Conservation (phyloP, 2,888 invertebrate species). For the Alloscopus bannaensis region DNA sequence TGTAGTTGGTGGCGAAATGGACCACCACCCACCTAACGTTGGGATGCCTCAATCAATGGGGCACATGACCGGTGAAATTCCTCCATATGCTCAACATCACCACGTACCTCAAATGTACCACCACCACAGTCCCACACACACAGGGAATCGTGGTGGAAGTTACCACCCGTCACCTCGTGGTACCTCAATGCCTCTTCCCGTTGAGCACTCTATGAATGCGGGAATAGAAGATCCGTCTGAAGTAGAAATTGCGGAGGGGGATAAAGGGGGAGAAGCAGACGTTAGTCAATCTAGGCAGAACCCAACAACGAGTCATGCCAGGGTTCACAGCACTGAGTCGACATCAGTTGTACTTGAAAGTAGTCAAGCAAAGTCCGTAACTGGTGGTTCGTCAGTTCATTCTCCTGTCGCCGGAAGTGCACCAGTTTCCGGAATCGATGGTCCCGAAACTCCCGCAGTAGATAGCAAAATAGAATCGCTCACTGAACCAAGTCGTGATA, state of each 20-base stretch:
- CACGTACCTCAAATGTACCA: conserved; percentile 52
- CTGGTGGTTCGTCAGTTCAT: conserved; percentile 7
- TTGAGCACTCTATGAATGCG: conserved; percentile 23
- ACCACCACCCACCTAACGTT: conserved; percentile 58
- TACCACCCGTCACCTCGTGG: conserved; percentile 47
- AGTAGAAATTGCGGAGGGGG: not conserved
- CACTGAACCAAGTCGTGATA: conserved; percentile 63
- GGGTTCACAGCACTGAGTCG: conserved; percentile 17
- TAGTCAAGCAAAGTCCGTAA: conserved; percentile 51
- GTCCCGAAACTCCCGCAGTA: conserved; percentile 15
- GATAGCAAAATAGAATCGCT: conserved; percentile 48
- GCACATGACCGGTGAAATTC: conserved; percentile 60
- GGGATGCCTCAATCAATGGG: conserved; percentile 54
- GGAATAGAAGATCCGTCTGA: conserved; percentile 19
- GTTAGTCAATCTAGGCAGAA: conserved; percentile 52
- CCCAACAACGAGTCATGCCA: too few relatives aligned
- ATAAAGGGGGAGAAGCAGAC: conserved; percentile 30
- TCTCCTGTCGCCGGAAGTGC: not conserved
- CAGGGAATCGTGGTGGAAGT: conserved; percentile 36
- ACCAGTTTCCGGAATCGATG: conserved; percentile 5
- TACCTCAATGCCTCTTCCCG: conserved; percentile 14
- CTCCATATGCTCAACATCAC: conserved; percentile 67
- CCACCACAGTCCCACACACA: conserved; percentile 54
- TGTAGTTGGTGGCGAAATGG: conserved; percentile 55
- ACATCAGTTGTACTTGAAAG: conserved; percentile 20